Evolutionary conservation across 2,888 invertebrate genomes (phyloP).

Genomic region (Cryptocephalus moraei): DNA sequence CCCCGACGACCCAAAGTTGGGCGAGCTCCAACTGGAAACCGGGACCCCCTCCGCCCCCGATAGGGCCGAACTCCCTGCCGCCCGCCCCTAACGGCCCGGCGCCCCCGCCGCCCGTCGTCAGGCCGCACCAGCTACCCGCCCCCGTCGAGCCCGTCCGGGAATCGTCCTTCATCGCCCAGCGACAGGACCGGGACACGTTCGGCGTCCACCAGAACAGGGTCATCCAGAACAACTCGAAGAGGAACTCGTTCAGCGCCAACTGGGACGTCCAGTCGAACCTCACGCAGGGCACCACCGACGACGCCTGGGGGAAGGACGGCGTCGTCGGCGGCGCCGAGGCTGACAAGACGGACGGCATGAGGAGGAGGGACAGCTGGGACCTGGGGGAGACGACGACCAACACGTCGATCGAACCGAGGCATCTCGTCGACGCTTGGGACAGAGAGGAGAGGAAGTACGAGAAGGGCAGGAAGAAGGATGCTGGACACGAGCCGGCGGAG

Average conservation of each 20-base stretch:
- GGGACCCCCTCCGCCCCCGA: slow-evolving; percentile 56
- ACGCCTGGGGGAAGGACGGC: slow-evolving; percentile 41
- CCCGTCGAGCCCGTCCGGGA: slow-evolving; percentile 50
- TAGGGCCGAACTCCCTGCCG: slow-evolving; percentile 43
- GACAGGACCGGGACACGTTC: slow-evolving; percentile 62
- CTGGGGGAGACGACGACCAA: slow-evolving; percentile 37
- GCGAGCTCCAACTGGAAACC: slow-evolving; percentile 39
- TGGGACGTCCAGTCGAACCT: slow-evolving; percentile 36
- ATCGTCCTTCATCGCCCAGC: slow-evolving; percentile 52
- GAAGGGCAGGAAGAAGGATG: slow-evolving; percentile 25
- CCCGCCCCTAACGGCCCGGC: slow-evolving; percentile 51
- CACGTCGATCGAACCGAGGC: slow-evolving; percentile 33
- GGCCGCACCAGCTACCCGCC: slow-evolving; percentile 54
- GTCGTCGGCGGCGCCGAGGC: background rate
- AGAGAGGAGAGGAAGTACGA: slow-evolving; percentile 26
- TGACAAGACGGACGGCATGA: slow-evolving; percentile 2
- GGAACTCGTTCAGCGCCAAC: slow-evolving; percentile 38
- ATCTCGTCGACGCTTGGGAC: slow-evolving; percentile 35
- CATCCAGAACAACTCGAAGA: slow-evolving; percentile 30
- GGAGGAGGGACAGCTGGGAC: slow-evolving; percentile 37
- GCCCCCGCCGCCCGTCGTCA: slow-evolving; percentile 46
- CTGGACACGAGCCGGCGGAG: slow-evolving; percentile 31
- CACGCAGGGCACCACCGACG: slow-evolving; percentile 33
- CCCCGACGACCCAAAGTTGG: slow-evolving; percentile 35
- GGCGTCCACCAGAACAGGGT: slow-evolving; percentile 56